These are phyloP conservation scores for Tympanoctomys barrerae DNA, from an alignment of 2,797 vertebrate species.

Conservation along the genomic window DNA sequence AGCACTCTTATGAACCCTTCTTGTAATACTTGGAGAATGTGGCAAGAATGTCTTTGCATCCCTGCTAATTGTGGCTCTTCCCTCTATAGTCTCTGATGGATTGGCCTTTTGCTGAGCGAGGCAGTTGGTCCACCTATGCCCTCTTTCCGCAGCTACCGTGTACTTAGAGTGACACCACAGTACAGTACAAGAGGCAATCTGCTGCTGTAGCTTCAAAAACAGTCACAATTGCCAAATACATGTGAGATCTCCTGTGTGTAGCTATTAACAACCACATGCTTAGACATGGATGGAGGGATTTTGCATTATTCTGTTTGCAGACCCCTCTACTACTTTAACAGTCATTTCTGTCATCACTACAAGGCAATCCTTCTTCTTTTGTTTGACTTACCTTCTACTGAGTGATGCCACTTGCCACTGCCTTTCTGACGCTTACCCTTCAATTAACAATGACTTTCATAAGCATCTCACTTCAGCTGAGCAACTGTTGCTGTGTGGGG, in stretches of 20 bases:
- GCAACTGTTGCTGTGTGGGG: no score
- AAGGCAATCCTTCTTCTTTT: accelerated
- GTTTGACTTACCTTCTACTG: neutral
- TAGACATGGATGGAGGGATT: neutral
- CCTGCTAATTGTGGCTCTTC: neutral
- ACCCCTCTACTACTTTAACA: neutral
- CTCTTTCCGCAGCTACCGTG: neutral
- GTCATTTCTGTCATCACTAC: neutral
- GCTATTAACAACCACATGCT: neutral
- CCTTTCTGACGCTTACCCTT: neutral
- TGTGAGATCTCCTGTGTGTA: no score
- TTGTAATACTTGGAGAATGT: neutral
- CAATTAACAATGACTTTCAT: neutral
- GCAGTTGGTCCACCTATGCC: accelerated
- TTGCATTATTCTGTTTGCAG: neutral
- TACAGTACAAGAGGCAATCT: neutral
- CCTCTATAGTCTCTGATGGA: neutral
- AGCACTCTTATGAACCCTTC: neutral
- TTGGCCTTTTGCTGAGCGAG: neutral
- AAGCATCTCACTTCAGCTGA: neutral
- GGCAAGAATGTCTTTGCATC: neutral
- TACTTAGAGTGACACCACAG: neutral
- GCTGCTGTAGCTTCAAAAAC: neutral
- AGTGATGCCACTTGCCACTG: neutral
- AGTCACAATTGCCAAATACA: neutral